Evolutionary conservation across 1,140 invertebrate species (phyloP).

Genomic region (Trichoplusia ni): DNA sequence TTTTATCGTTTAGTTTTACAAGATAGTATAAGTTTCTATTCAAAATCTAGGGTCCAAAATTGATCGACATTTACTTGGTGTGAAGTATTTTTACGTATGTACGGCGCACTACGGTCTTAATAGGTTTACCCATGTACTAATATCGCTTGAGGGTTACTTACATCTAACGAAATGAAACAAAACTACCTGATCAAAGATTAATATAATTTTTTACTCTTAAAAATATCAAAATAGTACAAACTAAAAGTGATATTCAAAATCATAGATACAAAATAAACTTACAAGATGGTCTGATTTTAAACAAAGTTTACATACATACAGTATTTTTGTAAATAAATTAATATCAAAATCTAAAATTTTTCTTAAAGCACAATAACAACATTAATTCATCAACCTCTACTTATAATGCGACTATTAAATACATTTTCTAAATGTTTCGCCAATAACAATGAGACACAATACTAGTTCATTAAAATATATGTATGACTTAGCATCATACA

Average conservation of each 20-base stretch:
- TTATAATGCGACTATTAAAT: constrained; percentile 11
- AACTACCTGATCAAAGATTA: constrained; percentile 43
- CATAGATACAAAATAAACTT: constrained; percentile 26
- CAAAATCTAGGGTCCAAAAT: too few species aligned
- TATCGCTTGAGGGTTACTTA: too few species aligned
- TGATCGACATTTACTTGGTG: too few species aligned
- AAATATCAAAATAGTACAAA: constrained; percentile 44
- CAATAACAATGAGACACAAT: constrained; percentile 11
- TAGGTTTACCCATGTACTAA: too few species aligned
- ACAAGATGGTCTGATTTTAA: constrained; percentile 15
- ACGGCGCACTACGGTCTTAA: too few species aligned
- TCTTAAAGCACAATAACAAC: constrained; percentile 19
- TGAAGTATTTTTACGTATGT: too few species aligned
- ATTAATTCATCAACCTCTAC: constrained; percentile 16
- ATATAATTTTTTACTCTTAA: constrained; percentile 45
- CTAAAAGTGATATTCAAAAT: constrained; percentile 22
- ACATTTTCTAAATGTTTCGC: constrained; percentile 12
- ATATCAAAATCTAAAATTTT: constrained; percentile 9
- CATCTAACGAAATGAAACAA: constrained; percentile 40
- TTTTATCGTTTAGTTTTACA: too few species aligned
- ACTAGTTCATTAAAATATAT: constrained; percentile 1
- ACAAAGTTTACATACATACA: neutral
- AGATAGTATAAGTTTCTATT: too few species aligned
- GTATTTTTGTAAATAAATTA: constrained; percentile 17
- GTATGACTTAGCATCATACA: neutral